These are phyloP conservation scores for Plagodis dolabraria DNA, from an alignment of 2,888 invertebrate species.

Conservation along the genomic window DNA sequence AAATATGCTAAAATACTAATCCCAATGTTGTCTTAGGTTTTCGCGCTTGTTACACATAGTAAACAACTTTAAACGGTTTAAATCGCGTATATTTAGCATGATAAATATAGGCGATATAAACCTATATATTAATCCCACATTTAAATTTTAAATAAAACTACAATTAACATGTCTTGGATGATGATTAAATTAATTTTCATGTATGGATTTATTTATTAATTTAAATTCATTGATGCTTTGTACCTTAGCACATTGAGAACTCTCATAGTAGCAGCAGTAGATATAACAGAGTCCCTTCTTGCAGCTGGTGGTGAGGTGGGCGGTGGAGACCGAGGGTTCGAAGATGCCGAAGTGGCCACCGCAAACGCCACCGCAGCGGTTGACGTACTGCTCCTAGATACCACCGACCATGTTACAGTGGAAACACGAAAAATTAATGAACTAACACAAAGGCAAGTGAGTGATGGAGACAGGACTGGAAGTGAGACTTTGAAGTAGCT, in stretches of 20 bases:
- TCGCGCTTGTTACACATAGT: too few species aligned
- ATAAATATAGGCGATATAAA: too few species aligned
- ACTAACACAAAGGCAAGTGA: not conserved
- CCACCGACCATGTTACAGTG: constrained; percentile 25
- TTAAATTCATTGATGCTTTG: too few species aligned
- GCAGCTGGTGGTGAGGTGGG: constrained; percentile 79
- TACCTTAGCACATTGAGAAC: constrained; percentile 93
- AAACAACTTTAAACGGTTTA: too few species aligned
- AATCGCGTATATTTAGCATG: too few species aligned
- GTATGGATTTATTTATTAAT: too few species aligned
- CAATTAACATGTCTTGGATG: too few species aligned
- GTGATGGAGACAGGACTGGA: constrained; percentile 1
- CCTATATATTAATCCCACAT: too few species aligned
- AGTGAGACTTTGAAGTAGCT: constrained; percentile 3
- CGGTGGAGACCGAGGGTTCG: constrained; percentile 90
- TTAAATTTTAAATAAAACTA: too few species aligned
- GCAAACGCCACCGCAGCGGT: constrained; percentile 96
- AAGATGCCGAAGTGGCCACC: constrained; percentile 94
- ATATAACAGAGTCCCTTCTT: constrained; percentile 90
- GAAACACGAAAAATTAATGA: not conserved
- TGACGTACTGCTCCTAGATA: constrained; percentile 91
- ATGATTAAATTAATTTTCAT: too few species aligned
- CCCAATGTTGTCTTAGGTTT: too few species aligned
- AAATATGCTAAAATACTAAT: too few species aligned
- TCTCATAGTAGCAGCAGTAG: constrained; percentile 97